phyloP scores from a whole-genome alignment of 2,113 vertebrate genomes.

The Chaenogobius annularis region DNA sequence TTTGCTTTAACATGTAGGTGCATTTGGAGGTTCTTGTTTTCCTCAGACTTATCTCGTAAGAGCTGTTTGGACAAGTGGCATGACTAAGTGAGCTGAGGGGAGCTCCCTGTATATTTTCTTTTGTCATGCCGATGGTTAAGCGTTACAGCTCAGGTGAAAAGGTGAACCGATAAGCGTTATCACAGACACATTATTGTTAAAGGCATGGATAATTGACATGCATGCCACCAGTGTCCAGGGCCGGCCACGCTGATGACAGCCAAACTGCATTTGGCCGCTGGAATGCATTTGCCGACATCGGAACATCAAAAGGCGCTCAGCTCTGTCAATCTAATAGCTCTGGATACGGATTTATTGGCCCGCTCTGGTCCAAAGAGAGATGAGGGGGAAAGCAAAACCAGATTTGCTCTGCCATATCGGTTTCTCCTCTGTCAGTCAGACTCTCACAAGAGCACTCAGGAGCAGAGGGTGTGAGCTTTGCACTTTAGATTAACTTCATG shows the following conservation, averaged over 20 bases:
- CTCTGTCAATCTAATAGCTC: constrained; percentile 68
- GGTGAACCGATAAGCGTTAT: constrained; percentile 75
- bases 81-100: constrained; percentile 22
- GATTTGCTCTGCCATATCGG: constrained; percentile 65
- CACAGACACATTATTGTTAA: constrained; percentile 59
- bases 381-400: constrained; percentile 70
- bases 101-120: constrained; percentile 47
- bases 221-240: constrained; percentile 54
- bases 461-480: constrained; percentile 29
- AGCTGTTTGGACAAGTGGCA: constrained; percentile 16
- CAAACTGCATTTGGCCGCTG: constrained; percentile 67
- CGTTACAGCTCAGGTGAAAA: constrained; percentile 61
- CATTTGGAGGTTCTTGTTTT: constrained; percentile 12
- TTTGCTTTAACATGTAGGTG: not conserved
- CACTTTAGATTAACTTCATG: constrained; percentile 32
- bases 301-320: constrained; percentile 73
- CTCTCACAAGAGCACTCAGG: constrained; percentile 26
- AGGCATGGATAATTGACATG: constrained; percentile 65
- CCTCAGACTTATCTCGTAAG: constrained; percentile 27
- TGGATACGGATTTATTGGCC: constrained; percentile 72
- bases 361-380: constrained; percentile 56
- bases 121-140: constrained; percentile 32
- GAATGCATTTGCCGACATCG: constrained; percentile 71
- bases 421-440: constrained; percentile 69
- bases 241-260: constrained; percentile 62